Percentiles rank a stretch among this genome's conserved stretches.
phyloP scores from a whole-genome alignment of 2,113 vertebrate genomes.

The Pachyramphus minor region DNA sequence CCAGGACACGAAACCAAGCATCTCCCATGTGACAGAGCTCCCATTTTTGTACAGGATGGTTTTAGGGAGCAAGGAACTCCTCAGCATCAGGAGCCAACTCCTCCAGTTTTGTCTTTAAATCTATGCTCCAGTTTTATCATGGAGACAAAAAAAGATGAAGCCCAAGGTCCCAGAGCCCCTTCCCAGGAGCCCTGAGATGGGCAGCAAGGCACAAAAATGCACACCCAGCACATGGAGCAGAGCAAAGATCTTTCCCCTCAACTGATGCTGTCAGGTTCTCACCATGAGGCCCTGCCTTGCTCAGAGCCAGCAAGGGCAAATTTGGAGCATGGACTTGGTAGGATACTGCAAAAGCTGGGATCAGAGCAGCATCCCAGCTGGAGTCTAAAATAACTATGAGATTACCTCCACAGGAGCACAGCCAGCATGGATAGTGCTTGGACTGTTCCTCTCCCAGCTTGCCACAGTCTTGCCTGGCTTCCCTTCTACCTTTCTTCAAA shows the following conservation, averaged over 20 bases:
- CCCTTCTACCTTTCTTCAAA: background rate
- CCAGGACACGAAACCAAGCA: background rate
- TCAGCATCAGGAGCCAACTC: background rate
- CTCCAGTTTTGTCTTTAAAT: background rate
- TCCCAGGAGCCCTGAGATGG: background rate
- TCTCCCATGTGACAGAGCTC: background rate
- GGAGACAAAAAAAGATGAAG: background rate
- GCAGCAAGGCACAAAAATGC: background rate
- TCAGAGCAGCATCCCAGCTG: constrained; percentile 28
- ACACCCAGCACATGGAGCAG: background rate
- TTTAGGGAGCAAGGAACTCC: background rate
- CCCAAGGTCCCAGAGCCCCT: background rate
- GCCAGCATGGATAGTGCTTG: background rate
- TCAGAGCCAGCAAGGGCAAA: background rate
- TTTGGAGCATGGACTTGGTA: background rate
- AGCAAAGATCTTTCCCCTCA: background rate
- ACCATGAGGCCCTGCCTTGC: fast-evolving
- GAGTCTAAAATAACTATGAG: constrained; percentile 28
- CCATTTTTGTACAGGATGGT: background rate
- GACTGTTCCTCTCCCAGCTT: background rate
- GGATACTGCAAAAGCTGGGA: background rate
- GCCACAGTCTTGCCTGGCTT: background rate
- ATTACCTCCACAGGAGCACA: background rate
- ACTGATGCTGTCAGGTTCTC: constrained; percentile 1
- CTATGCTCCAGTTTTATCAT: fast-evolving